A percentile compares a stretch with the other conserved stretches of the same genome.
phyloP scores from a whole-genome alignment of 1,140 invertebrate species.

The Drosophila trapezifrons region DNA sequence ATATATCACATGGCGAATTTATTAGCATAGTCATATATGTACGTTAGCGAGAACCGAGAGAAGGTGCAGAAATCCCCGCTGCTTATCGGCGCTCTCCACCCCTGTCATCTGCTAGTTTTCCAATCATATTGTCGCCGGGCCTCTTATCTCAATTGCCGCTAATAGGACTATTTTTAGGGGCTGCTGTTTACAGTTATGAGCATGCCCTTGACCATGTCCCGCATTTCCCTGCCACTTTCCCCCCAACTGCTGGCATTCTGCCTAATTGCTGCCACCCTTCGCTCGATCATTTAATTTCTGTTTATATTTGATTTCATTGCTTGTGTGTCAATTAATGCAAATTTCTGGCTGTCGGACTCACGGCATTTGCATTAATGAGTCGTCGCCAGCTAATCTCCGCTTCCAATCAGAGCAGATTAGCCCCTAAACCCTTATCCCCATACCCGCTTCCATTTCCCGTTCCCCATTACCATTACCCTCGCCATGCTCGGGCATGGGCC shows the following conservation, averaged over 20 bases:
- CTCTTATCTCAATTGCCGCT: conserved; percentile 14
- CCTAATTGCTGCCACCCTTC: conserved; percentile 60
- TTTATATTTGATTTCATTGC: conserved; percentile 34
- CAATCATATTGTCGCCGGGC: conserved; percentile 6
- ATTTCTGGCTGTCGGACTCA: conserved; percentile 41
- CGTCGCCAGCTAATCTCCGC: conserved; percentile 40
- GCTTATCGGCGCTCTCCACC: conserved; percentile 12
- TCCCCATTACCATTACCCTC: too few species aligned
- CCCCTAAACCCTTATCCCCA: background rate
- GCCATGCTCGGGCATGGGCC: background rate
- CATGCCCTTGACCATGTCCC: conserved; percentile 58
- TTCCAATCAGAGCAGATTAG: conserved; percentile 63
- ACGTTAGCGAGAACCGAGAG: background rate
- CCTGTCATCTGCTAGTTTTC: conserved; percentile 18
- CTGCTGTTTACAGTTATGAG: conserved; percentile 54
- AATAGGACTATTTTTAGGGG: conserved; percentile 12
- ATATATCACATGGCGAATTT: conserved; percentile 12
- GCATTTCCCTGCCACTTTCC: background rate
- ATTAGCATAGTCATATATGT: conserved; percentile 18
- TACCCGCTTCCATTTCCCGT: background rate
- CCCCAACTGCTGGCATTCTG: conserved; percentile 48
- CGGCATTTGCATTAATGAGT: conserved; percentile 38
- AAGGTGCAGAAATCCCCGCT: background rate
- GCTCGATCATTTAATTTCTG: conserved; percentile 34
- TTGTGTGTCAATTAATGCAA: conserved; percentile 67